Percentiles rank a stretch among this genome's conserved stretches.
phyloP scores from a whole-genome alignment of 2,113 vertebrate genomes.

The Rhynchopsitta pachyrhyncha region DNA sequence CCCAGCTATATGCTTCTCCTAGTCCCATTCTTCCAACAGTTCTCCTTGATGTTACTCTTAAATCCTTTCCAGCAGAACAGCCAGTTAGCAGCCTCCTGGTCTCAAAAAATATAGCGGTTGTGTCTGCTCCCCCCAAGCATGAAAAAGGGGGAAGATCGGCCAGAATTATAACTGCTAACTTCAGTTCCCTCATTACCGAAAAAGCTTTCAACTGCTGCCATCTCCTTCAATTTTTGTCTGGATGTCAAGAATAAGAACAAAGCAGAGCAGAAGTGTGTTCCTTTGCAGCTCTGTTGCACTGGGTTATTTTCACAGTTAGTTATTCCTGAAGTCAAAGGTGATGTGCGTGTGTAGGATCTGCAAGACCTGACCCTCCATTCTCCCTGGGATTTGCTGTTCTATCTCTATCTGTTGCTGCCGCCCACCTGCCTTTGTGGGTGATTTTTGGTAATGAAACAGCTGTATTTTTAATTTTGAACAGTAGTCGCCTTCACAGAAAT shows the following conservation, averaged over 20 bases:
- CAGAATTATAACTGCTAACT: slow-evolving; percentile 38
- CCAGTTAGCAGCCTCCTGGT: slow-evolving; percentile 32
- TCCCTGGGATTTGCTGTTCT: not conserved
- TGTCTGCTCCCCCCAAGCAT: not conserved
- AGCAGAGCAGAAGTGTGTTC: not conserved
- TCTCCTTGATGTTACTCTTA: slow-evolving; percentile 31
- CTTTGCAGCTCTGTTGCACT: not conserved
- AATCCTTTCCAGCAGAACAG: slow-evolving; percentile 48
- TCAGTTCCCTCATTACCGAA: slow-evolving; percentile 41
- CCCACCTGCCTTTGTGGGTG: not conserved
- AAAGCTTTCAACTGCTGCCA: slow-evolving; percentile 53
- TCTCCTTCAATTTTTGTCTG: slow-evolving; percentile 28
- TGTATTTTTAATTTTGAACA: not conserved
- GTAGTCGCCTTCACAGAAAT: not conserved
- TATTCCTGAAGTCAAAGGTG: not conserved
- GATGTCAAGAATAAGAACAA: not conserved
- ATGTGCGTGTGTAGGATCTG: not conserved
- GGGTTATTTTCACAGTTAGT: not conserved
- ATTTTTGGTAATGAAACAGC: not conserved
- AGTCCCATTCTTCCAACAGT: not conserved
- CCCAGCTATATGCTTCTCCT: not conserved
- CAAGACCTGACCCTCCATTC: not conserved
- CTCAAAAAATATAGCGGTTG: slow-evolving; percentile 49
- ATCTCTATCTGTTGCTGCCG: not conserved
- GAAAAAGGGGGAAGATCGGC: slow-evolving; percentile 35